phyloP scores from a whole-genome alignment of 2,797 vertebrate species.

The Gadopsis marmoratus region DNA sequence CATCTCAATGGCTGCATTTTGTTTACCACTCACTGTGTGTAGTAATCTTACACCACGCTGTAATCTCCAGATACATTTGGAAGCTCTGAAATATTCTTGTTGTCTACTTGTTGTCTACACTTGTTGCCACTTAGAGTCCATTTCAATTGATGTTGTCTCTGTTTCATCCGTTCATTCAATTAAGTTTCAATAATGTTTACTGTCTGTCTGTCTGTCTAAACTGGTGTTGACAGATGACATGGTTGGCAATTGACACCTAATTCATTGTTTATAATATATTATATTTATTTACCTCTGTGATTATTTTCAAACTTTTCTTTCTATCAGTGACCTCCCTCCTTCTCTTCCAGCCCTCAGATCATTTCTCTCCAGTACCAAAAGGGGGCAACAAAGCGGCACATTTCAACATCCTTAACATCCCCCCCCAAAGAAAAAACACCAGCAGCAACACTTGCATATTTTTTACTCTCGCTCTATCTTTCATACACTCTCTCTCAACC shows the following conservation, averaged over 20 bases:
- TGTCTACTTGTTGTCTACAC: too few species aligned
- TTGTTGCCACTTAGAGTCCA: too few species aligned
- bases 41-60: too few species aligned
- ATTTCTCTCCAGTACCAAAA: constrained; percentile 59
- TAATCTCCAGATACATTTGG: neutral
- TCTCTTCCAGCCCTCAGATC: neutral
- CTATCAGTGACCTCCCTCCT: neutral
- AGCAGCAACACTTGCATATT: constrained; percentile 9
- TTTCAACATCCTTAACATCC: constrained; percentile 30
- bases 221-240: neutral
- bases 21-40: too few species aligned
- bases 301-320: neutral
- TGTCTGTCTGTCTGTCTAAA: neutral
- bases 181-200: too few species aligned
- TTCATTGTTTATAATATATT: too few species aligned
- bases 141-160: too few species aligned
- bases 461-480: neutral
- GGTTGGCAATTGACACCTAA: too few species aligned
- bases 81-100: neutral
- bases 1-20: neutral
- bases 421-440: neutral
- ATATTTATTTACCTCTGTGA: neutral
- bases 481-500: neutral
- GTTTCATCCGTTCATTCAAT: too few species aligned
- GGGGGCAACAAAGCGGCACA: constrained; percentile 73